Evolutionary conservation across 2,888 invertebrate species (phyloP), one percentile per base, ranked within the genome.

Genomic region (Caenorhabditis becei): DNA sequence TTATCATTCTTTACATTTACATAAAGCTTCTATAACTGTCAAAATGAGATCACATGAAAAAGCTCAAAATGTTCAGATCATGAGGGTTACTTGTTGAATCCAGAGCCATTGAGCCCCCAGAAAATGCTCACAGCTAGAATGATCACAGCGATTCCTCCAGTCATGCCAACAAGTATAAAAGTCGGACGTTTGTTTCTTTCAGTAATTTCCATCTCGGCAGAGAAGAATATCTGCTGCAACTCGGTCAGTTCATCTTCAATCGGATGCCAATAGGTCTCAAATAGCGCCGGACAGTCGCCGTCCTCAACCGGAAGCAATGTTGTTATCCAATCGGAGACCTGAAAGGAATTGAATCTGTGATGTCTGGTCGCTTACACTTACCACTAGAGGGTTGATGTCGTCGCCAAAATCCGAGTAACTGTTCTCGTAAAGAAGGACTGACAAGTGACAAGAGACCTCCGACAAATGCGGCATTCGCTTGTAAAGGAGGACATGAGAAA

Each of bases 41-140:
- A 20, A 26, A 11, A 54, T 54, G 32, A 54, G 54, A 54, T 32
- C 54, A 4, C 2, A 26, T 28, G 4, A 8, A 24, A n/a, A 54
- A 28, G 26, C 32, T 54, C 26, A 26, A 26, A 10, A 10, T 10
- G 14, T 14, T 41, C 5, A 41, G 7, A 37, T 14, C 14, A 10
- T 41, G 5, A 10, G 41, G 24, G 56, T 74, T 67, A 80, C 41
- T 81, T 74, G 2, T 74, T 72, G 58, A 86, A 86, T n/a, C 84
- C 83, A 10, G 82, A 79, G 11, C 87, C 86, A 63, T 87, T 87
- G 4, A 87, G 69, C 20, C 87, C 87, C 86, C 86, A 86, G 70
- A 87, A 87, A 49, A 87, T 87, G 44, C 83, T 84, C 35, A 86
- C 77, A 8, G 84, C 87, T 18, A 87, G 58, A 10, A 83, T 81